phyloP scores from a whole-genome alignment of 2,797 vertebrate genomes.

The Enteromius paludinosus region DNA sequence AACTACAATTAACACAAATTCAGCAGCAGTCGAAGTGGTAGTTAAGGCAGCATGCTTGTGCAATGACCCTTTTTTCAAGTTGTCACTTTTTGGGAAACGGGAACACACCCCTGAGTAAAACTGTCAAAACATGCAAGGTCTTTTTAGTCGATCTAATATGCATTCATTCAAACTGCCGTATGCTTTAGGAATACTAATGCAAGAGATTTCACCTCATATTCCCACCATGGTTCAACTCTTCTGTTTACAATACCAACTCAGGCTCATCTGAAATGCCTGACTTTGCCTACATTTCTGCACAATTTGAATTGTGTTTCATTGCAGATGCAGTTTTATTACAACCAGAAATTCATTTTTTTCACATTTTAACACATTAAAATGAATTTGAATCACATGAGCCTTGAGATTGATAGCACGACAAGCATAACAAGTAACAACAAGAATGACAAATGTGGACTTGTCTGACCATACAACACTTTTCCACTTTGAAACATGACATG shows the following conservation, averaged over 20 bases:
- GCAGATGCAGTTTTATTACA: no score
- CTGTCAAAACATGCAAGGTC: constrained; percentile 31
- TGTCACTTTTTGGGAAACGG: constrained; percentile 3
- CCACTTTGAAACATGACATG: no score
- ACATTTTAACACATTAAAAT: no score
- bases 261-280: not conserved
- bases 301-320: not conserved
- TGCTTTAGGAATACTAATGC: not conserved
- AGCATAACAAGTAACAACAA: no score
- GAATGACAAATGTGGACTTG: no score
- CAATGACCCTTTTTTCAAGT: constrained; percentile 18
- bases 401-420: no score
- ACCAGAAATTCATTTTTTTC: no score
- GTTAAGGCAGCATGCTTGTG: not conserved
- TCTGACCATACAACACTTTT: no score
- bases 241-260: not conserved
- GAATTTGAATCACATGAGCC: no score
- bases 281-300: not conserved
- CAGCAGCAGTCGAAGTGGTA: not conserved
- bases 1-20: constrained; percentile 19
- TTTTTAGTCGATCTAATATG: constrained; percentile 9
- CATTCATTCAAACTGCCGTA: constrained; percentile 8
- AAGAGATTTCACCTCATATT: not conserved
- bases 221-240: not conserved
- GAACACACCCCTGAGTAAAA: constrained; percentile 20